A percentile compares a stretch with the other conserved stretches of the same genome.
Conservation (phyloP, 2,797 vertebrate species). For the Phoebastria nigripes region DNA sequence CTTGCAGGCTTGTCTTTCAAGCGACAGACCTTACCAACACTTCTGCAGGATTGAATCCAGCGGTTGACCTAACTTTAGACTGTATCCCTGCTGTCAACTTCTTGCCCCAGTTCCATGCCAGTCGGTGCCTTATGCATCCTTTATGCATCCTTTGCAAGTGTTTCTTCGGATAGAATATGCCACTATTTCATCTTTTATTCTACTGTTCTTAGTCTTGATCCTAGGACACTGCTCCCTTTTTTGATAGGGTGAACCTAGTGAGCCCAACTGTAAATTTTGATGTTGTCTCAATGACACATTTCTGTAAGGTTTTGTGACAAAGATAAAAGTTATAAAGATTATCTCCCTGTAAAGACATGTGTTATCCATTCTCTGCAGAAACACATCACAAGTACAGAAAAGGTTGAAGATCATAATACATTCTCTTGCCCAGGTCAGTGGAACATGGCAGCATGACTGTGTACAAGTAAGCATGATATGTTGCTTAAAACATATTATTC, state of each 20-base stretch:
- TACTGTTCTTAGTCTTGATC: not conserved
- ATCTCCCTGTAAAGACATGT: not conserved
- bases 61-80: not conserved
- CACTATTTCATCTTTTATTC: not conserved
- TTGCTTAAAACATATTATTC: not conserved
- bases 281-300: not conserved
- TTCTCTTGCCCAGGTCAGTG: conserved; percentile 1
- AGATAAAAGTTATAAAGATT: not conserved
- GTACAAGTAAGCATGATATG: accelerated
- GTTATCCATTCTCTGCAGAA: not conserved
- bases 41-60: not conserved
- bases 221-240: not conserved
- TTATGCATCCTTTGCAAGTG: not conserved
- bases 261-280: not conserved
- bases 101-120: not conserved
- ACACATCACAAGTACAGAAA: not conserved
- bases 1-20: conserved; percentile 6
- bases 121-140: not conserved
- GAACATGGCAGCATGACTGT: not conserved
- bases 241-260: not conserved
- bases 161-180: not conserved
- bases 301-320: not conserved
- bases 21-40: not conserved
- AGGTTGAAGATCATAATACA: not conserved
- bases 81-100: not conserved